A percentile compares a stretch with the other conserved stretches of the same genome.
phyloP scores from a whole-genome alignment of 2,113 vertebrate species.

The Paralichthys olivaceus region DNA sequence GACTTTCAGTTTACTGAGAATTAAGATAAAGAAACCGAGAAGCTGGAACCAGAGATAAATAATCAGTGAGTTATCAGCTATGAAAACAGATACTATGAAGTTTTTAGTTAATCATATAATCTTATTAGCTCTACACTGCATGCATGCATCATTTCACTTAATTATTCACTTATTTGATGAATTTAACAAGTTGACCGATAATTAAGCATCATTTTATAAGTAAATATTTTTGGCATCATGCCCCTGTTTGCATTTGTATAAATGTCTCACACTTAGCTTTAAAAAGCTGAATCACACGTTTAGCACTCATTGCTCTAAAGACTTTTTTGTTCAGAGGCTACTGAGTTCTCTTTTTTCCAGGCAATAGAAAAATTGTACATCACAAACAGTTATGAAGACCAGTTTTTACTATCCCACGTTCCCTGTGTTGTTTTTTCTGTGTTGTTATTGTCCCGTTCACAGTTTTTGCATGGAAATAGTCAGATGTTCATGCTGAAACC shows the following conservation, averaged over 20 bases:
- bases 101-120: too few relatives aligned
- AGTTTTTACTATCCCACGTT: background rate
- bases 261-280: background rate
- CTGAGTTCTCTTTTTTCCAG: background rate
- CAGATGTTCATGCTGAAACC: conserved; percentile 2
- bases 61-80: background rate
- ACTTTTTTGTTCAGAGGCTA: background rate
- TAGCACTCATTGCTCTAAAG: too few relatives aligned
- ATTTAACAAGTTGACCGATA: too few relatives aligned
- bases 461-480: background rate
- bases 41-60: background rate
- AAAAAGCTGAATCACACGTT: background rate
- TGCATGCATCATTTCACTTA: background rate
- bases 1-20: background rate
- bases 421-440: background rate
- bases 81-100: too few relatives aligned
- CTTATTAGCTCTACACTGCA: too few relatives aligned
- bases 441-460: background rate
- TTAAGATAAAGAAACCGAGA: background rate
- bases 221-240: background rate
- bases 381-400: background rate
- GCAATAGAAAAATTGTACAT: background rate
- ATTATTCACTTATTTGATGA: background rate
- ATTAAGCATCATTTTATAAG: background rate
- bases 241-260: background rate